Base-by-base conservation (phyloP, 2,888 invertebrate genomes). In the Osmoderma eremita region DNA sequence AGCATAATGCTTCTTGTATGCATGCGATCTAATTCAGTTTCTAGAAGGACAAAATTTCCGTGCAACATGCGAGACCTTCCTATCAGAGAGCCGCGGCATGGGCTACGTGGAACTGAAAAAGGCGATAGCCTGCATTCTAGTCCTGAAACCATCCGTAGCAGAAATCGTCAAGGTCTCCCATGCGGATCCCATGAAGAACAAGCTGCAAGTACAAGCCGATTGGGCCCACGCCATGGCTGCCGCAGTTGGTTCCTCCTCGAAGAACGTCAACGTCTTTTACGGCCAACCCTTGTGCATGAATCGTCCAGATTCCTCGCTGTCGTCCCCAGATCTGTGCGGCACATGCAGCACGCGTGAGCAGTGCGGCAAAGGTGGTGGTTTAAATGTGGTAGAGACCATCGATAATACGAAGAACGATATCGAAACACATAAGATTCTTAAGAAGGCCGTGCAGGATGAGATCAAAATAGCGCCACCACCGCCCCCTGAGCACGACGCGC, bases 11-110 rank as follows among this genome's bases (percentile, higher is more conserved):
- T 10, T 30, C 24, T 10, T 30, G 8, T 30, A 5, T 30, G 30
- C 5, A 5, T 6, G 10, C 30, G 30, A 30, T 30, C 30, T 30
- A 30, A 30, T 24, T 39, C 20, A 58, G 58, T 72, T 72, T 69
- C 68, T 72, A 67, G 71, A 72, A 53, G 67, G 63, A 41, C 64
- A 70, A 58, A 69, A 70, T 56, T 70, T 72, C 36, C 63, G 56
- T 13, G 49, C 39, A 61, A 70, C 71, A 36, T 66, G 68, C 58
- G 49, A 42, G 13, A 69, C 50, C 49, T 65, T 72, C 36, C 61
- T 68, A 56, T 24, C 13, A 2, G 72, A 72, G 45, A 66, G 68
- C 17, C 38, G 36, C 20, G 50, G 49, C 13, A 67, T 67, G 45
- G 70, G 69, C 0, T 68, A 66, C 41, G 51, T 45, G 8, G 24